phyloP scores from a whole-genome alignment of 2,113 vertebrate species.

The Corythornis vintsioides region DNA sequence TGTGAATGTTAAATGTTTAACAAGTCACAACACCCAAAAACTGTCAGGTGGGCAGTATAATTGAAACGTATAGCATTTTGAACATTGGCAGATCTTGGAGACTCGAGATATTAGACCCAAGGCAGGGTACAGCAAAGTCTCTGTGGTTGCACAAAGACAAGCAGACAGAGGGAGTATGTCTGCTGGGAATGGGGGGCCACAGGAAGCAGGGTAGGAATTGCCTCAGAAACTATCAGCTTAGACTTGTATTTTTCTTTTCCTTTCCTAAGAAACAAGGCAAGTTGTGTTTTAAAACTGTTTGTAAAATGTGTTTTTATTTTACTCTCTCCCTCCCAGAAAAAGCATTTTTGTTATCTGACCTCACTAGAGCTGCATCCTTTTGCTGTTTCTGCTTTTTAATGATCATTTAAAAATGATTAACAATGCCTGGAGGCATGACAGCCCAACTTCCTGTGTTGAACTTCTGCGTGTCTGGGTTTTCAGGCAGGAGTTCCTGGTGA shows the following conservation, averaged over 20 bases:
- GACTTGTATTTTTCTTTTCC: conserved; percentile 3
- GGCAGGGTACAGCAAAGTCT: background rate
- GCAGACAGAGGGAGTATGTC: background rate
- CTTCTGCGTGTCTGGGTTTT: conserved; percentile 70
- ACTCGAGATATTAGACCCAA: rapidly evolving
- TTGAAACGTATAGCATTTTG: background rate
- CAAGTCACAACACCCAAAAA: background rate
- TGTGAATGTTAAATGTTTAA: background rate
- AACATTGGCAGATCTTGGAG: background rate
- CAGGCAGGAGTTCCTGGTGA: conserved; percentile 44
- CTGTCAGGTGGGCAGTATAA: background rate
- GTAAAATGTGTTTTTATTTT: conserved; percentile 52
- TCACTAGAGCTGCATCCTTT: conserved; percentile 61
- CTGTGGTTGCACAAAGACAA: background rate
- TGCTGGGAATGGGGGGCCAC: background rate
- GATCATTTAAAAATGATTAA: conserved; percentile 78
- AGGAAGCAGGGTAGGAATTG: conserved; percentile 7
- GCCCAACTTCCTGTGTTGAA: conserved; percentile 69
- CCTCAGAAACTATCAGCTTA: background rate
- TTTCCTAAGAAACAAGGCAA: background rate
- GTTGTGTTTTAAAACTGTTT: background rate
- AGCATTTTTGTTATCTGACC: conserved; percentile 69
- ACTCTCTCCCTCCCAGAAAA: background rate
- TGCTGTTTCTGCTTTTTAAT: conserved; percentile 46
- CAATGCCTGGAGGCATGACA: conserved; percentile 69